Conservation (phyloP, 2,888 invertebrate genomes). For the Eupsilia transversa region DNA sequence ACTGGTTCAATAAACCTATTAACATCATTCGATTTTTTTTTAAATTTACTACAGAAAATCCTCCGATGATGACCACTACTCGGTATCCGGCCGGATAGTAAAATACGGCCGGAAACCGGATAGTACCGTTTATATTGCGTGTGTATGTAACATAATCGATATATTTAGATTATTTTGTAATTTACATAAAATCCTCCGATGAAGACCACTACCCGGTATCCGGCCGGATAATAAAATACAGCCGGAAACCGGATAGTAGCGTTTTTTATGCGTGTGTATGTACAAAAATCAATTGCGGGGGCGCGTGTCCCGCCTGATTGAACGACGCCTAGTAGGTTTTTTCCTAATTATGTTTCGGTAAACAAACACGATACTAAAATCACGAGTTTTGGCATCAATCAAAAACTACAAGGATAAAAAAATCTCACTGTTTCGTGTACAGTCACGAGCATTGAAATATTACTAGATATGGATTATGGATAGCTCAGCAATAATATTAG, state of each 20-base stretch:
- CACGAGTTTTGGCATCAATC: not conserved
- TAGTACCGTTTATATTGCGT: no score
- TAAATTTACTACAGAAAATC: no score
- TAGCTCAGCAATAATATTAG: no score
- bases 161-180: not conserved
- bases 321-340: not conserved
- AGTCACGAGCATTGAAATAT: not conserved
- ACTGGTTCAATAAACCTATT: not conserved
- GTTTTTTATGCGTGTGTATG: not conserved
- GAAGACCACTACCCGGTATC: not conserved
- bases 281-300: not conserved
- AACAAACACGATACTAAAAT: not conserved
- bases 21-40: no score
- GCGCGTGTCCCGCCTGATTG: not conserved
- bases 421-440: not conserved
- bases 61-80: no score
- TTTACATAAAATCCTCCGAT: not conserved
- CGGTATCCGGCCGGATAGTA: no score
- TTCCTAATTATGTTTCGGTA: constrained; percentile 3
- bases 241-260: not conserved
- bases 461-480: not conserved
- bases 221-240: not conserved
- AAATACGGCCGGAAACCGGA: no score
- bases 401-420: not conserved
- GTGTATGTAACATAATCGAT: not conserved